These are phyloP conservation scores for Volucella inanis DNA, from an alignment of 2,888 invertebrate species.

Conservation along the genomic window DNA sequence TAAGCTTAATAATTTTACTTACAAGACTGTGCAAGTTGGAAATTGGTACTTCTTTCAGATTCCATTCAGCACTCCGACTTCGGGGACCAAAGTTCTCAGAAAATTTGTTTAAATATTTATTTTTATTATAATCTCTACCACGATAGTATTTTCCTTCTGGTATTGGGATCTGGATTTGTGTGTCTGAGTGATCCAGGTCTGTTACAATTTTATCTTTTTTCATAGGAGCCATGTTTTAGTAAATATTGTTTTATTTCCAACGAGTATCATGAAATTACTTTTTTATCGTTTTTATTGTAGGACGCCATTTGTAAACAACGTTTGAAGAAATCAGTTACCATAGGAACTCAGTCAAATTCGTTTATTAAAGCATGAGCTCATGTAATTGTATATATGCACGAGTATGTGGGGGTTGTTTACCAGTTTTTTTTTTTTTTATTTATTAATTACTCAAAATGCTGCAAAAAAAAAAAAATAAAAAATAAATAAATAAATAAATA, in stretches of 20 bases:
- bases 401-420: conserved; percentile 27
- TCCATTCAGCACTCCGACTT: conserved; percentile 79
- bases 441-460: neutral
- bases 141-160: conserved; percentile 32
- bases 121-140: conserved; percentile 49
- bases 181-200: conserved; percentile 54
- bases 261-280: neutral
- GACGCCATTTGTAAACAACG: conserved; percentile 73
- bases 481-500: too few species aligned
- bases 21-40: conserved; percentile 32
- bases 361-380: conserved; percentile 25
- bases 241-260: conserved; percentile 28
- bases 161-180: conserved; percentile 16
- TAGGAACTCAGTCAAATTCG: conserved; percentile 23
- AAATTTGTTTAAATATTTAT: conserved; percentile 78
- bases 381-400: neutral
- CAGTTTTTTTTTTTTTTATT: neutral
- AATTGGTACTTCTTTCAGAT: conserved; percentile 50
- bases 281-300: conserved; percentile 1
- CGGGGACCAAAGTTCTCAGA: conserved; percentile 80
- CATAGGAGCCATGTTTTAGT: conserved; percentile 40
- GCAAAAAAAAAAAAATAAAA: neutral
- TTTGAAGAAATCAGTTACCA: conserved; percentile 62
- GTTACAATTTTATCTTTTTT: conserved; percentile 46
- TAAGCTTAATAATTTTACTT: conserved; percentile 14